These are phyloP conservation scores for Melikaiella ostensackeni DNA, from an alignment of 2,888 invertebrate species.

Conservation along the genomic window DNA sequence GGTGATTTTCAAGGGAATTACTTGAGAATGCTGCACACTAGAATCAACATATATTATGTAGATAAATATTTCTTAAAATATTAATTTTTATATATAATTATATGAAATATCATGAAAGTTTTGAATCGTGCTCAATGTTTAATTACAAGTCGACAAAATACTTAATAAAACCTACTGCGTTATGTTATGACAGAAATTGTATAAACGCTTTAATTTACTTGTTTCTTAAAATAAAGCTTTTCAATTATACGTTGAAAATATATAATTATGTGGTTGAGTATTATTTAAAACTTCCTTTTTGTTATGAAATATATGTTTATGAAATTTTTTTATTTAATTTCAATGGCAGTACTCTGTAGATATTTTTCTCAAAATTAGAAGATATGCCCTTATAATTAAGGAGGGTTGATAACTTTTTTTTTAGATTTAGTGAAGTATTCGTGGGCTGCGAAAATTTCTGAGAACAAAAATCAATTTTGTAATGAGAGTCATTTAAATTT, in stretches of 20 bases:
- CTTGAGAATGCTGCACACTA: neutral
- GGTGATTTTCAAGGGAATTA: conserved; percentile 14
- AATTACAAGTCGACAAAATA: conserved; percentile 25
- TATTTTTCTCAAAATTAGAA: neutral
- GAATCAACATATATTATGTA: neutral
- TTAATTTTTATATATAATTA: conserved; percentile 23
- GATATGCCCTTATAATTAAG: neutral
- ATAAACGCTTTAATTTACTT: conserved; percentile 38
- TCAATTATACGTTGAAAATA: conserved; percentile 35
- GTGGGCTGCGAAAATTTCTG: neutral
- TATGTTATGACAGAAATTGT: conserved; percentile 35
- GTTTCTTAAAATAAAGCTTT: conserved; percentile 32
- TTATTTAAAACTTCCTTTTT: neutral
- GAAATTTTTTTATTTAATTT: neutral
- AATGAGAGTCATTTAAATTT: neutral
- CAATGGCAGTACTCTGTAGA: neutral
- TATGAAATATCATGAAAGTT: conserved; percentile 9
- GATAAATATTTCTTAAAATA: conserved; percentile 18
- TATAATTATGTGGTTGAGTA: neutral
- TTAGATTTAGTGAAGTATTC: neutral
- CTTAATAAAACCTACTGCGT: conserved; percentile 28
- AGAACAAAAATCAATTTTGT: neutral
- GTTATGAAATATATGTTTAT: too few relatives aligned
- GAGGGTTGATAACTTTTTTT: neutral
- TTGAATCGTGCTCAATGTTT: conserved; percentile 38